phyloP scores from a whole-genome alignment of 64 coral and sea anemone species.

The Montipora sp. region DNA sequence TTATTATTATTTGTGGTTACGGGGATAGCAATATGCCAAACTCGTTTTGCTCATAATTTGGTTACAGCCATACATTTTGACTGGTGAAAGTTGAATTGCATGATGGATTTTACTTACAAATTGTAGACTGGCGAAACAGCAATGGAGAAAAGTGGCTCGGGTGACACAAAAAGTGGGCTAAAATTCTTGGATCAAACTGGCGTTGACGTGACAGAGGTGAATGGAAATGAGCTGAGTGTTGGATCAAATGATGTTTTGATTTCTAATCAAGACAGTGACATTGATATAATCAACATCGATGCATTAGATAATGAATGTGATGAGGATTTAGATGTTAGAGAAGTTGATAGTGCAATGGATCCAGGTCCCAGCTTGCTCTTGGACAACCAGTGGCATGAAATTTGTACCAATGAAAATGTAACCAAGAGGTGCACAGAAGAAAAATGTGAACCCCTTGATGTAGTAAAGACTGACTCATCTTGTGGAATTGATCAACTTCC shows the following conservation, averaged over 20 bases:
- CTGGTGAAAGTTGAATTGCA: neutral
- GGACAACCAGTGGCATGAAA: neutral
- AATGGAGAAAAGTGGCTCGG: neutral
- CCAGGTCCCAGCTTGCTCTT: neutral
- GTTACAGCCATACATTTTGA: no score
- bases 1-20: no score
- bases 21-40: no score
- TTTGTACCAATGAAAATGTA: neutral
- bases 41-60: neutral
- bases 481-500: neutral
- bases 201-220: neutral
- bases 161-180: neutral
- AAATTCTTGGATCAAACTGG: neutral
- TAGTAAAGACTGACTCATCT: neutral
- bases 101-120: no score
- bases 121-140: neutral
- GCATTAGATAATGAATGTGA: neutral
- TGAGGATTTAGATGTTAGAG: slow-evolving; percentile 14
- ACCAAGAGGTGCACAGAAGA: neutral
- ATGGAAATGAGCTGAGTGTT: neutral
- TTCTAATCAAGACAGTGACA: neutral
- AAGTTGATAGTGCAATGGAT: neutral
- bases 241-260: neutral
- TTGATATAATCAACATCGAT: neutral
- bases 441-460: neutral